These are phyloP conservation scores for Hyla sarda DNA, from an alignment of 2,113 vertebrate species.

Conservation along the genomic window DNA sequence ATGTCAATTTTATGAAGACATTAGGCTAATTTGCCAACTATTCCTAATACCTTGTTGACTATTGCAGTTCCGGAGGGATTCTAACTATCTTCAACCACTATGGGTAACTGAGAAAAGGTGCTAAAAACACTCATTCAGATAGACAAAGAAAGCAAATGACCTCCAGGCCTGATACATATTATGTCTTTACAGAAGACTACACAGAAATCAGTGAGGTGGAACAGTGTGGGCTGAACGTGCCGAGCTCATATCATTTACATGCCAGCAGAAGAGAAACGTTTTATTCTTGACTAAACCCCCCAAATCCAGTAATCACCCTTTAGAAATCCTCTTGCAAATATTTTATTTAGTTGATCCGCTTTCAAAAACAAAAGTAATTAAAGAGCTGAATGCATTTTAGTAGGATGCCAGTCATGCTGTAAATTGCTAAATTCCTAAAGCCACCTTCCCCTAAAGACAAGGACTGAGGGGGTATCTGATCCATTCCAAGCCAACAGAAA, in stretches of 20 bases:
- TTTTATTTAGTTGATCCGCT: conserved; percentile 45
- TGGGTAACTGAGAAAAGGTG: background rate
- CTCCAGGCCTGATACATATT: conserved; percentile 15
- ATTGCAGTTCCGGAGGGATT: background rate
- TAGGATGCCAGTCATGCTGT: background rate
- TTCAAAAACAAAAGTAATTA: conserved; percentile 39
- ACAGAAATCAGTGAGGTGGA: background rate
- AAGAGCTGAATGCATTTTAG: conserved; percentile 31
- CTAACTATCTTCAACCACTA: background rate
- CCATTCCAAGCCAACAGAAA: background rate
- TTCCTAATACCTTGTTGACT: background rate
- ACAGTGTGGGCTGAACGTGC: conserved; percentile 6
- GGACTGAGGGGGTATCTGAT: background rate
- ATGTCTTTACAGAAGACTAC: conserved; percentile 16
- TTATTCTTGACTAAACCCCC: conserved; percentile 38
- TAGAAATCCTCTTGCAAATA: conserved; percentile 43
- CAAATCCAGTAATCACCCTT: conserved; percentile 40
- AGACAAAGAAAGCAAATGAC: conserved; percentile 16
- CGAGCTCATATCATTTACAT: conserved; percentile 24
- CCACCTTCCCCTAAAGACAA: conserved; percentile 5
- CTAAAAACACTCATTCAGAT: conserved; percentile 17
- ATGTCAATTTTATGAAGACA: conserved; percentile 62
- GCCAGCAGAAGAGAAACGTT: conserved; percentile 22
- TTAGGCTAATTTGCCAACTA: conserved; percentile 66
- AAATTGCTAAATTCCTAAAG: conserved; percentile 54